Evolutionary conservation across 2,888 invertebrate genomes (phyloP).

Genomic region (Harmothoe impar): DNA sequence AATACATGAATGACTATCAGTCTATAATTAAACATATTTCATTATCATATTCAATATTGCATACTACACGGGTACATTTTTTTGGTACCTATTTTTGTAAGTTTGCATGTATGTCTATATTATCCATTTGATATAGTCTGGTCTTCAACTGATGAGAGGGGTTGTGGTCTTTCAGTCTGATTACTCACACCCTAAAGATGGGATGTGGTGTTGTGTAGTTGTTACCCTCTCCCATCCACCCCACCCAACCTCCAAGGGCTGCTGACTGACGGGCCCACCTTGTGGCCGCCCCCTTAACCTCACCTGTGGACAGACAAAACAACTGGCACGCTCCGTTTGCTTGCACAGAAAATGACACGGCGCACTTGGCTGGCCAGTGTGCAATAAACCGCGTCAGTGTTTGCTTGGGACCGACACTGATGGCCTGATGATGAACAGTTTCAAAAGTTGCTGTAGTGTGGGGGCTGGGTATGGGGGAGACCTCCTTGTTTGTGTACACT

Average conservation of each 20-base stretch:
- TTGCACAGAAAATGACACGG: constrained; percentile 18
- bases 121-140: no score
- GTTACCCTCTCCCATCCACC: neutral
- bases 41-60: no score
- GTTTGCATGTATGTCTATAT: no score
- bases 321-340: constrained; percentile 32
- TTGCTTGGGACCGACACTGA: constrained; percentile 24
- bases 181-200: no score
- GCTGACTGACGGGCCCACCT: neutral
- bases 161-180: no score
- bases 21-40: no score
- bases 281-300: constrained; percentile 24
- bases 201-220: no score
- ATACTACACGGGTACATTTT: no score
- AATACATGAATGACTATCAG: no score
- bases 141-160: no score
- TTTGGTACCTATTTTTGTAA: no score
- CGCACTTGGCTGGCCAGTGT: neutral
- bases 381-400: neutral
- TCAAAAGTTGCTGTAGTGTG: neutral
- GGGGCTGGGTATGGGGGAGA: neutral
- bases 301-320: constrained; percentile 22
- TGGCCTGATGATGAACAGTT: constrained; percentile 29
- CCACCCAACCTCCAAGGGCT: neutral
- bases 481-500: neutral